Percentiles rank a stretch among this genome's conserved stretches.
Conservation (phyloP, 2,113 vertebrate species). For the Chelonoidis abingdonii region DNA sequence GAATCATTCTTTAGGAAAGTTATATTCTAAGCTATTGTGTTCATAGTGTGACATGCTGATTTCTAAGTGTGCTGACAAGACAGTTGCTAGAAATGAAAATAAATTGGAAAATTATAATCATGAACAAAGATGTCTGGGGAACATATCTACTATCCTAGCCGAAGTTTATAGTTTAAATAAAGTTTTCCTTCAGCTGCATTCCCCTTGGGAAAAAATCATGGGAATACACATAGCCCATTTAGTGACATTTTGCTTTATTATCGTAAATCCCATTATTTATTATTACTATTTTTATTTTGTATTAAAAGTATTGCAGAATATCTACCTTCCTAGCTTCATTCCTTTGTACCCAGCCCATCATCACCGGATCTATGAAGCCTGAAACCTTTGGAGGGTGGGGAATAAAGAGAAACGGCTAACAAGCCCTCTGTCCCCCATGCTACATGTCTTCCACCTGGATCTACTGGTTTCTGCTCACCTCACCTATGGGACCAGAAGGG, state of each 20-base stretch:
- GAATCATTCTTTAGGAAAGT: neutral
- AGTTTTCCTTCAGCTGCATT: neutral
- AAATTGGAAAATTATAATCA: neutral
- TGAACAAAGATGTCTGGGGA: neutral
- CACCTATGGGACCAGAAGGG: neutral
- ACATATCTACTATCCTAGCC: accelerated
- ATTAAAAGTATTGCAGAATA: neutral
- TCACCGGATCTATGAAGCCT: neutral
- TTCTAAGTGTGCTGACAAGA: neutral
- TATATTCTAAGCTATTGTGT: neutral
- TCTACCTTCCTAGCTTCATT: neutral
- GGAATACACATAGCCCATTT: accelerated
- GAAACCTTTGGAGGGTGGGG: neutral
- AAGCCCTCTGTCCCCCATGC: neutral
- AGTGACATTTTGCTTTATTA: accelerated
- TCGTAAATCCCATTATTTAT: no score
- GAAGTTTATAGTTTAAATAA: neutral
- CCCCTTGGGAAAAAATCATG: accelerated
- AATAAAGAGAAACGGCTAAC: neutral
- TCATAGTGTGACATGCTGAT: accelerated
- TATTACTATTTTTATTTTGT: no score
- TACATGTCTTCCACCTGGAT: neutral
- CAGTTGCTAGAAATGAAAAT: neutral
- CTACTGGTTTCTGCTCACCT: neutral
- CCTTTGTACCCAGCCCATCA: neutral